Conservation (phyloP, 1,140 invertebrate species). For the Panagrolaimus sp. region DNA sequence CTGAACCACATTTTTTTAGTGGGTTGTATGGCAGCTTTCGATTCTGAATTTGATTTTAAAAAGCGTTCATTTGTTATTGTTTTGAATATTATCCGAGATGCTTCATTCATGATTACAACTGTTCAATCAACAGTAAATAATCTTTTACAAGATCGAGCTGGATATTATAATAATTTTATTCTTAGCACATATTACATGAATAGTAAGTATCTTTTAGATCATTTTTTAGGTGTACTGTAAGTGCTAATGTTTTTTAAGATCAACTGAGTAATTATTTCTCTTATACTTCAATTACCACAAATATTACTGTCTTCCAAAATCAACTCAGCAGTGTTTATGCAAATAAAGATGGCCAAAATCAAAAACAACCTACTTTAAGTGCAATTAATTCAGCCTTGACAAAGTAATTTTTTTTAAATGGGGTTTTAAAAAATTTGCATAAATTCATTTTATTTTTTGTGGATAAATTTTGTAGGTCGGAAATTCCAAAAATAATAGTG, state of each 20-base stretch:
- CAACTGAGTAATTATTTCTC: not conserved
- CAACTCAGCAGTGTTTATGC: slow-evolving; percentile 5
- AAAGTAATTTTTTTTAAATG: not conserved
- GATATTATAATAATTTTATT: slow-evolving; percentile 4
- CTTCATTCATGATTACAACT: not conserved
- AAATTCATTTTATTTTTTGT: no score
- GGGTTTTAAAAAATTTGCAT: no score
- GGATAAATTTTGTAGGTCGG: no score
- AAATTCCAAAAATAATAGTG: no score
- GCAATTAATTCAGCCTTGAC: not conserved
- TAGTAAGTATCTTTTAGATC: not conserved
- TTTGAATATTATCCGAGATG: not conserved
- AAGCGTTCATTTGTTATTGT: not conserved
- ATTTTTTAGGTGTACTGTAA: not conserved
- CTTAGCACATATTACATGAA: not conserved
- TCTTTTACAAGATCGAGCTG: not conserved
- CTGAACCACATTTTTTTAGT: not conserved
- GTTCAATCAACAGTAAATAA: not conserved
- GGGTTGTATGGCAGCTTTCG: not conserved
- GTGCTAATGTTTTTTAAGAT: not conserved
- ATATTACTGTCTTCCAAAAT: not conserved
- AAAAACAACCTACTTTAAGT: not conserved
- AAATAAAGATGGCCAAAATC: not conserved
- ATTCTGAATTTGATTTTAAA: slow-evolving; percentile 3
- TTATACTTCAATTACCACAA: not conserved